These are phyloP conservation scores for Tetrao urogallus DNA, from an alignment of 2,113 vertebrate genomes.

Conservation along the genomic window DNA sequence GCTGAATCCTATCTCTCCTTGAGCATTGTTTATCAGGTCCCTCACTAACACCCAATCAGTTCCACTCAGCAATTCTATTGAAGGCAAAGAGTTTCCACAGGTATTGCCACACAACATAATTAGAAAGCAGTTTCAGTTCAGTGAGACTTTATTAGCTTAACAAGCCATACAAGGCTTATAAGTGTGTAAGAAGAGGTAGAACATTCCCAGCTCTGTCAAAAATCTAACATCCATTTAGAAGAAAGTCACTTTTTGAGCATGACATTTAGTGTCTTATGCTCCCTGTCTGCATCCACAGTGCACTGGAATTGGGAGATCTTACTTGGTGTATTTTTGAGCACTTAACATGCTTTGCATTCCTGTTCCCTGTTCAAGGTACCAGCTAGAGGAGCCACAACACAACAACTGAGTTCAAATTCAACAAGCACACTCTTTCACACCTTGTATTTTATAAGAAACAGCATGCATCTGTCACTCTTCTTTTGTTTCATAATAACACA, in stretches of 20 bases:
- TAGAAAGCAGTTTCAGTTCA: conserved; percentile 64
- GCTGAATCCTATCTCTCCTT: conserved; percentile 42
- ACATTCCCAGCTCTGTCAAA: conserved; percentile 15
- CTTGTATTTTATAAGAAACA: background rate
- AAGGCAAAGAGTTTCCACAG: conserved; percentile 59
- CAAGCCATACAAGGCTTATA: conserved; percentile 8
- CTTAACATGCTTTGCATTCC: background rate
- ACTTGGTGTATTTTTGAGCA: background rate
- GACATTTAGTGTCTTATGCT: background rate
- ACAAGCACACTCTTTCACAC: background rate
- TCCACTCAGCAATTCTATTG: conserved; percentile 61
- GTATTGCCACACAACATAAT: conserved; percentile 49
- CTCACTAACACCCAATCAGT: conserved; percentile 61
- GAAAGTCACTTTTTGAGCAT: background rate
- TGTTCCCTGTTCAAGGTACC: background rate
- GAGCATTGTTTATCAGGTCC: conserved; percentile 53
- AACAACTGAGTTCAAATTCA: background rate
- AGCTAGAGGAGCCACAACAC: background rate
- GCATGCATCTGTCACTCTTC: background rate
- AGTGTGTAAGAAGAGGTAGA: conserved; percentile 26
- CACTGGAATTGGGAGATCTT: background rate
- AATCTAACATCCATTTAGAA: conserved; percentile 6
- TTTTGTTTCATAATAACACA: background rate
- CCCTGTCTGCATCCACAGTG: background rate
- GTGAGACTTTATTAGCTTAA: conserved; percentile 57